Conservation (phyloP, 2,113 vertebrate species). For the Tragelaphus imberbis region DNA sequence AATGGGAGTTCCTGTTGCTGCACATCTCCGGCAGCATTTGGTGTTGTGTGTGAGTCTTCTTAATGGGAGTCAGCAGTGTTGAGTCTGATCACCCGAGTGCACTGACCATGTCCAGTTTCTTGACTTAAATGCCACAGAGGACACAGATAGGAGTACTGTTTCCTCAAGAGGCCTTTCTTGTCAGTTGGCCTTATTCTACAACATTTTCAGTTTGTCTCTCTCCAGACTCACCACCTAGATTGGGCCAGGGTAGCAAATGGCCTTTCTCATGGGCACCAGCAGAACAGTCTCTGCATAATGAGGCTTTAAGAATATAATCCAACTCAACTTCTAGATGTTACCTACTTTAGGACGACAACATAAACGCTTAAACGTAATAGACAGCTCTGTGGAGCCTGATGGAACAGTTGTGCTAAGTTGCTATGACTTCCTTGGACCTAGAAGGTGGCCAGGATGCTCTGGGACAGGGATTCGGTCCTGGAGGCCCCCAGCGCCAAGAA, state of each 20-base stretch:
- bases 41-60: background rate
- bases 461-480: background rate
- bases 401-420: background rate
- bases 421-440: background rate
- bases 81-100: background rate
- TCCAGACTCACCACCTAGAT: background rate
- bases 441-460: background rate
- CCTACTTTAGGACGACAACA: background rate
- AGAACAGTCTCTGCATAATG: background rate
- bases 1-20: background rate
- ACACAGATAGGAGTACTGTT: background rate
- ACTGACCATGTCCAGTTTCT: background rate
- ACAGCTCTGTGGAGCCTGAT: background rate
- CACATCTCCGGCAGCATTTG: background rate
- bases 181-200: background rate
- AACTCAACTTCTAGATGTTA: background rate
- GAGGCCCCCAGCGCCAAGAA: background rate
- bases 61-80: background rate
- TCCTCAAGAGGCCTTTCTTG: background rate
- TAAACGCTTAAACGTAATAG: background rate
- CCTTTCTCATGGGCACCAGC: background rate
- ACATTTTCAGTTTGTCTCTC: background rate
- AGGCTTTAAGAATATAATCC: background rate
- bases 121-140: background rate
- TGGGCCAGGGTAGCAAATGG: background rate